These are phyloP conservation scores for Nasonovia ribisnigri DNA, from an alignment of 2,888 invertebrate genomes.

Conservation along the genomic window DNA sequence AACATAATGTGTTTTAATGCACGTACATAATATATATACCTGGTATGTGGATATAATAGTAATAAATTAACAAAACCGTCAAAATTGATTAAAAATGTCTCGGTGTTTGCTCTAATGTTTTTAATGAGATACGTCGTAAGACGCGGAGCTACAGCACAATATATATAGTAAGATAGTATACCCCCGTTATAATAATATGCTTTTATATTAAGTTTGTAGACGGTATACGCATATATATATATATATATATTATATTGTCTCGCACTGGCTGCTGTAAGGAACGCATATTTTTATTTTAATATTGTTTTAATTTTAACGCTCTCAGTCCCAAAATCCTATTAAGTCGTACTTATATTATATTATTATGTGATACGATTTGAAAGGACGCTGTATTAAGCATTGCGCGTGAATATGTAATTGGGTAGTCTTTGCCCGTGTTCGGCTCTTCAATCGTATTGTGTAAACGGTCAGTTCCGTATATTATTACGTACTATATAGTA, in stretches of 20 bases:
- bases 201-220: not conserved
- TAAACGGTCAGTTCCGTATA: not conserved
- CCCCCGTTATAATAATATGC: not conserved
- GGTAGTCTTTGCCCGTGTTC: not conserved
- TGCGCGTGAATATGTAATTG: not conserved
- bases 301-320: not conserved
- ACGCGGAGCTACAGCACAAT: not conserved
- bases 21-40: not conserved
- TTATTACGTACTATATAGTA: not conserved
- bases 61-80: slow-evolving; percentile 23
- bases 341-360: not conserved
- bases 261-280: not conserved
- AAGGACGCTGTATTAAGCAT: not conserved
- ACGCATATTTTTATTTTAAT: not conserved
- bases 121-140: slow-evolving; percentile 3
- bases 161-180: not conserved
- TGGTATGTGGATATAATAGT: not conserved
- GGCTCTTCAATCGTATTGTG: not conserved
- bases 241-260: not conserved
- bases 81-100: slow-evolving; percentile 21
- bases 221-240: not conserved
- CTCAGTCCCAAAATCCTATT: not conserved
- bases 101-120: not conserved
- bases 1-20: slow-evolving; percentile 9
- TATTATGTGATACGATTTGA: not conserved